These are phyloP conservation scores for Bombus difficillimus DNA, from an alignment of 1,140 invertebrate species.

Conservation along the genomic window DNA sequence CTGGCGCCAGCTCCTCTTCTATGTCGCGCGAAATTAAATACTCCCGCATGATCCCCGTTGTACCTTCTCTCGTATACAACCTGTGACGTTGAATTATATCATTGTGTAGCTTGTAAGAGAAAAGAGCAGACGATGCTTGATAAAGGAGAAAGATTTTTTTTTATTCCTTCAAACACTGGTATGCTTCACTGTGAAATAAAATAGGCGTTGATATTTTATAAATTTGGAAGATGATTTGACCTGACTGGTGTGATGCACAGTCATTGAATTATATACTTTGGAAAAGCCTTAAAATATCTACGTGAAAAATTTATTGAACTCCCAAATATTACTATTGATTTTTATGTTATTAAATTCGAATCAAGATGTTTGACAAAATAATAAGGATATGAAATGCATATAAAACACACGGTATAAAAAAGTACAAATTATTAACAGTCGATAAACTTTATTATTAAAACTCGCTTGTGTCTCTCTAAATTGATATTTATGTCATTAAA, in stretches of 20 bases:
- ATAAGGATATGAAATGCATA: no score
- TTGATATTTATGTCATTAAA: not conserved
- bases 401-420: no score
- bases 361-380: no score
- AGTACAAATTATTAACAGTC: no score
- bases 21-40: conserved; percentile 42
- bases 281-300: not conserved
- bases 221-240: not conserved
- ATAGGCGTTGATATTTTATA: not conserved
- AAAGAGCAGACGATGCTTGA: not conserved
- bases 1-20: not conserved
- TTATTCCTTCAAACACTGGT: not conserved
- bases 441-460: no score
- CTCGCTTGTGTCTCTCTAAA: no score
- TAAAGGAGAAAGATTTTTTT: not conserved
- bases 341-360: not conserved
- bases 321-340: no score
- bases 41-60: conserved; percentile 8
- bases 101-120: not conserved
- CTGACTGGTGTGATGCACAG: no score
- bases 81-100: not conserved
- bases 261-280: not conserved
- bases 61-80: not conserved
- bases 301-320: not conserved
- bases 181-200: not conserved